Evolutionary conservation across 2,888 invertebrate genomes (phyloP).

Genomic region (Ennomos erosarius): DNA sequence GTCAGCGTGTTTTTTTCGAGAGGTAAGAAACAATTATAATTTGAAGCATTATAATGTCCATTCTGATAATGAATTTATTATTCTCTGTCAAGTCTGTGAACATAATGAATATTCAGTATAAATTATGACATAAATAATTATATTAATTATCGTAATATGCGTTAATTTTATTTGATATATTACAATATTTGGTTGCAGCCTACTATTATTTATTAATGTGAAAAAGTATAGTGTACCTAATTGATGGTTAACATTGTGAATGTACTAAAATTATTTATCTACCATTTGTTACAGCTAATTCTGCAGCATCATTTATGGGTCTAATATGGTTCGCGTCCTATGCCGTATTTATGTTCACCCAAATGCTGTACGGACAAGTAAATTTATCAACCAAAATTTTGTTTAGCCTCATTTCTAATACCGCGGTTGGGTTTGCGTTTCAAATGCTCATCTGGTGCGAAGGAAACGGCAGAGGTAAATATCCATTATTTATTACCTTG

Average conservation of each 20-base stretch:
- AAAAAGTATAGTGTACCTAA: too few relatives aligned
- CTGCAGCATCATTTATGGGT: constrained; percentile 92
- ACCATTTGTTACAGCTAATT: constrained; percentile 86
- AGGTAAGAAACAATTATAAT: constrained; percentile 78
- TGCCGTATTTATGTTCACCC: constrained; percentile 89
- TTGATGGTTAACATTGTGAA: too few relatives aligned
- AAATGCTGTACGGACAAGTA: constrained; percentile 87
- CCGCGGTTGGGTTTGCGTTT: constrained; percentile 92
- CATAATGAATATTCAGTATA: too few relatives aligned
- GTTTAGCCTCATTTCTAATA: constrained; percentile 89
- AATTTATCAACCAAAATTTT: constrained; percentile 84
- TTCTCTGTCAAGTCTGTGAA: too few relatives aligned
- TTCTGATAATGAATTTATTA: too few relatives aligned
- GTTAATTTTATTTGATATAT: too few relatives aligned
- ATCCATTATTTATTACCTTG: constrained; percentile 9
- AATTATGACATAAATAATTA: too few relatives aligned
- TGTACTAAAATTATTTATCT: too few relatives aligned
- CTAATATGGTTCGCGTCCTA: constrained; percentile 91
- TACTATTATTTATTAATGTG: too few relatives aligned
- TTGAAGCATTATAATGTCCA: too few relatives aligned
- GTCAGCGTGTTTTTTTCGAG: constrained; percentile 92
- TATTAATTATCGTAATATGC: too few relatives aligned
- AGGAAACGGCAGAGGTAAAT: constrained; percentile 87
- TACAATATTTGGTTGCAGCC: too few relatives aligned
- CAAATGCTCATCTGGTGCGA: constrained; percentile 91